A percentile compares a stretch with the other conserved stretches of the same genome.
Evolutionary conservation across 1,140 invertebrate genomes (phyloP).

Genomic region (Polypedilum vanderplanki): DNA sequence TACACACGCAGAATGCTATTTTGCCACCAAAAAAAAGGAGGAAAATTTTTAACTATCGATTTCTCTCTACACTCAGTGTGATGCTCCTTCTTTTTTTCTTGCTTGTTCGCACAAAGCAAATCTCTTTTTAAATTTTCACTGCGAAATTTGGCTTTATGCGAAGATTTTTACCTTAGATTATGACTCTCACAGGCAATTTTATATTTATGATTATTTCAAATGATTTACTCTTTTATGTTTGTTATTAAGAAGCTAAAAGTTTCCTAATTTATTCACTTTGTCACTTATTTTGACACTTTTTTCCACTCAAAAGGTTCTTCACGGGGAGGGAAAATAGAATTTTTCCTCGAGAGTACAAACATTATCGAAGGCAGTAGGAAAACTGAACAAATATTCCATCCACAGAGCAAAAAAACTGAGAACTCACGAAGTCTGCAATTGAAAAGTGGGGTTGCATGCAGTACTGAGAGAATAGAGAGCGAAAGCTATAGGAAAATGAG

Average conservation of each 20-base stretch:
- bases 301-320: neutral
- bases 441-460: no score
- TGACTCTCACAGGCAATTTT: neutral
- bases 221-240: neutral
- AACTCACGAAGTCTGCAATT: neutral
- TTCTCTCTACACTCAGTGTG: neutral
- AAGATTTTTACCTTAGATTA: no score
- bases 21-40: no score
- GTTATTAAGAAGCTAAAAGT: neutral
- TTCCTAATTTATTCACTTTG: neutral
- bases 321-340: neutral
- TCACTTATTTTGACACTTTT: neutral
- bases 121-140: no score
- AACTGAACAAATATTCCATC: neutral
- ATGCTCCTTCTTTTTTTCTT: constrained; percentile 10
- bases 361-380: constrained; percentile 14
- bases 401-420: neutral
- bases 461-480: neutral
- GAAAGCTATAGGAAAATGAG: neutral
- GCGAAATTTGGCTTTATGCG: no score
- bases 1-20: no score
- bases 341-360: neutral
- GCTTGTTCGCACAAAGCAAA: neutral
- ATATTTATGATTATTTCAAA: neutral
- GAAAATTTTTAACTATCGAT: neutral